Conservation (phyloP, 2,797 vertebrate genomes). For the Malurus splendens region DNA sequence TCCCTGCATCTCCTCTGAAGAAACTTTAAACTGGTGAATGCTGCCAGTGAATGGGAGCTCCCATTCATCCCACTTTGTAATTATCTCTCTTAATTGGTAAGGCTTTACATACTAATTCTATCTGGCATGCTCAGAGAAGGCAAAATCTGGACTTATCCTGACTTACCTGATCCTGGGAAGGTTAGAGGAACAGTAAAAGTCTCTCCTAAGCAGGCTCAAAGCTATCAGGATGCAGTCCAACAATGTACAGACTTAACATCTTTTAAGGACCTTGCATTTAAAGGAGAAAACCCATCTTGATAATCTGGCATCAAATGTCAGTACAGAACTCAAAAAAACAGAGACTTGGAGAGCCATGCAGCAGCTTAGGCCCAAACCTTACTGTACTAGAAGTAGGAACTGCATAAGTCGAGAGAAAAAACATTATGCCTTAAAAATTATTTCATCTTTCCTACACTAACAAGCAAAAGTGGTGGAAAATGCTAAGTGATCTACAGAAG, state of each 20-base stretch:
- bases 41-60: constrained; percentile 33
- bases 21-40: constrained; percentile 15
- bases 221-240: background rate
- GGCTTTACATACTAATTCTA: constrained; percentile 40
- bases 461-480: background rate
- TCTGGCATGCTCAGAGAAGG: background rate
- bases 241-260: background rate
- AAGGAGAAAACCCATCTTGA: background rate
- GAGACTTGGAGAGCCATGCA: background rate
- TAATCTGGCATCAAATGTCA: background rate
- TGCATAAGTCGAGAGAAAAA: background rate
- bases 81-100: constrained; percentile 23
- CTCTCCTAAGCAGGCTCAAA: background rate
- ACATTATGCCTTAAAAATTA: background rate
- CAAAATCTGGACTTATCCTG: background rate
- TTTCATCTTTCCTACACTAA: background rate
- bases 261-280: background rate
- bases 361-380: background rate
- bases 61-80: background rate
- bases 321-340: background rate
- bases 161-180: background rate
- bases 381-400: background rate
- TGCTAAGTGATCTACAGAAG: background rate
- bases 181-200: background rate
- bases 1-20: constrained; percentile 27